Conservation (phyloP, 2,113 vertebrate species). For the Paedocypris sp. region DNA sequence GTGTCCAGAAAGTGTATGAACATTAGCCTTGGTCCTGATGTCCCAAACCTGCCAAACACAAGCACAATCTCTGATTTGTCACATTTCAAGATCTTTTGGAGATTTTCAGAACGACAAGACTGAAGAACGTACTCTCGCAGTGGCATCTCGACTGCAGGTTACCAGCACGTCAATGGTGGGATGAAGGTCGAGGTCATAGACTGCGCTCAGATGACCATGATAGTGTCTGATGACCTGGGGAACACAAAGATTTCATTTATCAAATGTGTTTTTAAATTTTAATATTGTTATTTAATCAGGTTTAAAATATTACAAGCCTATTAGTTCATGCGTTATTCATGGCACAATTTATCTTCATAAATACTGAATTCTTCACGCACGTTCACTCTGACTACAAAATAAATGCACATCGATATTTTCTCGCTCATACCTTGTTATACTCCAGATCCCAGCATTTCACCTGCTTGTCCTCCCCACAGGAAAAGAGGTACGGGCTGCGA, state of each 20-base stretch:
- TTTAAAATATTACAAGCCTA: no score
- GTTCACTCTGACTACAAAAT: no score
- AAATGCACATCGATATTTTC: neutral
- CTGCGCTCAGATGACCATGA: slow-evolving; percentile 91
- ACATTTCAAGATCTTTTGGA: neutral
- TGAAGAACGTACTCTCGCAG: slow-evolving; percentile 70
- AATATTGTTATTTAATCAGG: no score
- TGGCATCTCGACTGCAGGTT: slow-evolving; percentile 92
- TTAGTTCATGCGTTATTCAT: no score
- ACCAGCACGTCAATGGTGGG: slow-evolving; percentile 92
- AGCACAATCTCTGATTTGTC: neutral
- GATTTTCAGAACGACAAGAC: neutral
- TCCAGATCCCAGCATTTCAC: slow-evolving; percentile 99
- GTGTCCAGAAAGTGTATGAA: slow-evolving; percentile 86
- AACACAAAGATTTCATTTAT: neutral
- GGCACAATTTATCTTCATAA: no score
- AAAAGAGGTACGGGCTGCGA: slow-evolving; percentile 90
- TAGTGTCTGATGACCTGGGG: slow-evolving; percentile 92
- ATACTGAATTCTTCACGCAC: no score
- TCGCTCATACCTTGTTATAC: slow-evolving; percentile 80
- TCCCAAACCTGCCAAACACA: slow-evolving; percentile 80
- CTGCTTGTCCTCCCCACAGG: slow-evolving; percentile 96
- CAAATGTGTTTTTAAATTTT: no score
- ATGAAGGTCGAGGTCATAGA: slow-evolving; percentile 89
- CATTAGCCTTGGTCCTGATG: slow-evolving; percentile 90